These are phyloP conservation scores for Meteorus colon DNA, from an alignment of 2,888 invertebrate species.

Conservation along the genomic window DNA sequence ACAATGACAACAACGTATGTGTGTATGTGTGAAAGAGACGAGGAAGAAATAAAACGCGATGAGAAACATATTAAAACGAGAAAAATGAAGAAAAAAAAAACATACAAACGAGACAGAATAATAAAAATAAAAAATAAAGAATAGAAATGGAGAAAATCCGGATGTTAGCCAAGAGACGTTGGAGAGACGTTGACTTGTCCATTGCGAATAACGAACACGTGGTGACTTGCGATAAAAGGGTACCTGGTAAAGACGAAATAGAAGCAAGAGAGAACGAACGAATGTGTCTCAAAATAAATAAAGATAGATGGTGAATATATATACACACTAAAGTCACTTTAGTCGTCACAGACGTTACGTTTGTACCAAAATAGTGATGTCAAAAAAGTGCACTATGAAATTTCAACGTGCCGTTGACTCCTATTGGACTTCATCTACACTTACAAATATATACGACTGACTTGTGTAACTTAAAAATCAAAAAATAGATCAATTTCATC, in stretches of 20 bases:
- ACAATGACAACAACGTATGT: conserved; percentile 10
- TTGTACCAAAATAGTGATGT: conserved; percentile 52
- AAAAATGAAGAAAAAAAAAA: conserved; percentile 26
- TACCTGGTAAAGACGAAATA: conserved; percentile 26
- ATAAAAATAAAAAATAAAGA: neutral
- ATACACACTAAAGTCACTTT: conserved; percentile 1
- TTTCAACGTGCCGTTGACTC: conserved; percentile 35
- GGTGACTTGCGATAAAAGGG: conserved; percentile 28
- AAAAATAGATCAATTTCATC: too few species aligned
- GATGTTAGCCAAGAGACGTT: conserved; percentile 29
- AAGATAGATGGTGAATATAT: neutral
- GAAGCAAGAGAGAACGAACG: conserved; percentile 8
- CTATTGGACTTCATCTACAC: conserved; percentile 5
- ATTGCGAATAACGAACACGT: conserved; percentile 45
- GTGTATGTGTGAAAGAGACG: neutral
- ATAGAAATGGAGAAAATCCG: conserved; percentile 9
- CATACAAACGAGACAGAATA: conserved; percentile 21
- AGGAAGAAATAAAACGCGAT: neutral
- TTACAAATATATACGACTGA: neutral
- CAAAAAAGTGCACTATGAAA: conserved; percentile 39
- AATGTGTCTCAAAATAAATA: neutral
- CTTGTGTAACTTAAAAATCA: too few species aligned
- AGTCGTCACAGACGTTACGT: conserved; percentile 38
- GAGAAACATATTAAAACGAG: conserved; percentile 20
- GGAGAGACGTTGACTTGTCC: conserved; percentile 32